A percentile compares a stretch with the other conserved stretches of the same genome.
phyloP scores from a whole-genome alignment of 2,888 invertebrate genomes.

The Helleia helle region DNA sequence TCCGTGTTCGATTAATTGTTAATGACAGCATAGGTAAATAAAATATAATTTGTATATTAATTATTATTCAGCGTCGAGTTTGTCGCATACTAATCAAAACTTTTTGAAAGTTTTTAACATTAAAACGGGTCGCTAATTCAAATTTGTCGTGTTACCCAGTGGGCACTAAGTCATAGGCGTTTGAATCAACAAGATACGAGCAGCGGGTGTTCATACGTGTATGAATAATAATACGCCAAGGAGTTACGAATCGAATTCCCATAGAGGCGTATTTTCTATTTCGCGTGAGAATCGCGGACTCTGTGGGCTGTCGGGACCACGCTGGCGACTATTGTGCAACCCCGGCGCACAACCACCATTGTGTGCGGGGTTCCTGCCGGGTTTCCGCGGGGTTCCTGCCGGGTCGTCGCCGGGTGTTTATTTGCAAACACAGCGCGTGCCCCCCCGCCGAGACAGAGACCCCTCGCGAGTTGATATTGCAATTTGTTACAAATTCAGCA shows the following conservation, averaged over 20 bases:
- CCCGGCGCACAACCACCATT: slow-evolving; percentile 29
- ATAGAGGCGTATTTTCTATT: slow-evolving; percentile 39
- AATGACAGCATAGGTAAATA: no score
- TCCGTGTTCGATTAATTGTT: no score
- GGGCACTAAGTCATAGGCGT: slow-evolving; percentile 14
- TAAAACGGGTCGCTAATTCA: slow-evolving; percentile 8
- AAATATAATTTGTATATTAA: no score
- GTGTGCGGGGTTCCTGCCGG: slow-evolving; percentile 44
- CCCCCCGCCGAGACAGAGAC: slow-evolving; percentile 39
- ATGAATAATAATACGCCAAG: slow-evolving; percentile 20
- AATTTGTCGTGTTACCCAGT: slow-evolving; percentile 16
- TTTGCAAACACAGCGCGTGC: slow-evolving; percentile 62
- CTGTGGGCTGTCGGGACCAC: slow-evolving; percentile 36
- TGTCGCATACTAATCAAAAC: slow-evolving; percentile 1
- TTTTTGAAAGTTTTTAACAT: background rate
- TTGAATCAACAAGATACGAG: slow-evolving; percentile 16
- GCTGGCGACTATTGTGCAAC: slow-evolving; percentile 52
- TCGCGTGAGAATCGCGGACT: slow-evolving; percentile 50
- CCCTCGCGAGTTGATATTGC: slow-evolving; percentile 34
- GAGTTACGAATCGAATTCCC: slow-evolving; percentile 25
- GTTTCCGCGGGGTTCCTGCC: no score
- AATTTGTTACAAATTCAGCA: slow-evolving; percentile 58
- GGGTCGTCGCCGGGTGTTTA: slow-evolving; percentile 61
- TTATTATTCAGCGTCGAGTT: slow-evolving; percentile 6
- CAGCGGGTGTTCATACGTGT: slow-evolving; percentile 16